Base-by-base conservation (phyloP, 2,797 vertebrate genomes). In the Phoxinus dragarum region DNA sequence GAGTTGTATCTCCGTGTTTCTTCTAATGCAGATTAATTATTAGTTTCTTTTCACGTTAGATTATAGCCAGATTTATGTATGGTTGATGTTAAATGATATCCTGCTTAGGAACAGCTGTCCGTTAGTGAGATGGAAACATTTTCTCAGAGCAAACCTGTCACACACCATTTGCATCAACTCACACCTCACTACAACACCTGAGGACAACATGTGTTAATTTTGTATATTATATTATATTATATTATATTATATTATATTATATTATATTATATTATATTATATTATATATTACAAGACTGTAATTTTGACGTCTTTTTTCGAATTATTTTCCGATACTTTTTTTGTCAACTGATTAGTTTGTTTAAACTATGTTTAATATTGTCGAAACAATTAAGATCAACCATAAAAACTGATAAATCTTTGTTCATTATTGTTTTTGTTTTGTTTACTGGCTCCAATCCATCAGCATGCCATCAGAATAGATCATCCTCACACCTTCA, bases 81-180 rank as follows among this genome's bases (percentile, higher is more conserved):
- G 38, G 38, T 59, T n/a, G 19, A 73, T 73, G 38, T 31, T 82
- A 61, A 73, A 82, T 59, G 44, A 16, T 36, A 69, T 68, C 44
- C 31, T 47, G 44, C 31, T 66, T 81, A 61, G 10, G 80, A 82
- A 73, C 68, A 73, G 38, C 68, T 72, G 80, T 73, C 52, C 6
- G 0, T 73, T 42, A 82, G 19, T 61, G 80, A 61, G 52, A 82
- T 82, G 80, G 68, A 82, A 82, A 82, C 34, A 72, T 82, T 59
- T 59, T 44, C 47, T 82, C 23, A 21, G 49, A 42, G 49, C 52
- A 71, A 82, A 71, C 80, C 52, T 72, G 80, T 72, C 80, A 82
- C 34, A 72, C 49, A 82, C 49, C 16, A 72, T 82, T 23, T 71
- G 67, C 36, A 59, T 59, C 80, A 82, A 14, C 72, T 82, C 36